phyloP scores from a whole-genome alignment of 2,797 vertebrate genomes.

The Florisuga fusca region DNA sequence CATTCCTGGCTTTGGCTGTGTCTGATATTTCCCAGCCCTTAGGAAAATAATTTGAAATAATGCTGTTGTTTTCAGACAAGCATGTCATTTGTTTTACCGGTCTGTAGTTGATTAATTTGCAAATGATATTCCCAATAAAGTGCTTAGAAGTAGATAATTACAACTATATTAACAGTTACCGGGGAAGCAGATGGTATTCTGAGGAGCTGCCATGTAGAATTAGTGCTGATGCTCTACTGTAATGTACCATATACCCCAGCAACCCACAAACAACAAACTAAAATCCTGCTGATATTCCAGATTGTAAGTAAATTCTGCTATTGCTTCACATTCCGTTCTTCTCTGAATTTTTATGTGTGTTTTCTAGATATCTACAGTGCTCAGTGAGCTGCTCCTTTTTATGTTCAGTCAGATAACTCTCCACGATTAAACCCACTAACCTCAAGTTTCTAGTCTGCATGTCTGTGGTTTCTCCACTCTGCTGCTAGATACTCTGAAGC shows the following conservation, averaged over 20 bases:
- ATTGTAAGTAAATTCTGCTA: constrained; percentile 83
- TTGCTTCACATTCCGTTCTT: constrained; percentile 76
- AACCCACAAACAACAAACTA: constrained; percentile 79
- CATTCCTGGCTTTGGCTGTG: constrained; percentile 24
- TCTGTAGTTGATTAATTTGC: constrained; percentile 95
- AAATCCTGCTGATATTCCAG: constrained; percentile 86
- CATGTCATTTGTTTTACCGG: constrained; percentile 87
- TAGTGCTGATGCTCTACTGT: constrained; percentile 93
- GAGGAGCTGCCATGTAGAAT: constrained; percentile 97
- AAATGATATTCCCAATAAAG: constrained; percentile 98
- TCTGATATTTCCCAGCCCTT: constrained; percentile 60
- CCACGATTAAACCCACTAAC: constrained; percentile 26
- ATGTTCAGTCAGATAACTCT: constrained; percentile 54
- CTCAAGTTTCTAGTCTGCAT: constrained; percentile 40
- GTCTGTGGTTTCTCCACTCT: constrained; percentile 32
- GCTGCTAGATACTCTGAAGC: constrained; percentile 21
- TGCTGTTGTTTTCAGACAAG: constrained; percentile 81
- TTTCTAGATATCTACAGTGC: constrained; percentile 72
- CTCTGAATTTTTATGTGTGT: constrained; percentile 76
- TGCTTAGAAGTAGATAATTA: constrained; percentile 99
- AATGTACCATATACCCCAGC: constrained; percentile 92
- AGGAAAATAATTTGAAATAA: constrained; percentile 78
- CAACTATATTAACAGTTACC: constrained; percentile 99
- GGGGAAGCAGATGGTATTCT: constrained; percentile 97
- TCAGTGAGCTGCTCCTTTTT: constrained; percentile 77